These are phyloP conservation scores for Lordiphosa stackelbergi DNA, from an alignment of 1,140 invertebrate species.

Conservation along the genomic window DNA sequence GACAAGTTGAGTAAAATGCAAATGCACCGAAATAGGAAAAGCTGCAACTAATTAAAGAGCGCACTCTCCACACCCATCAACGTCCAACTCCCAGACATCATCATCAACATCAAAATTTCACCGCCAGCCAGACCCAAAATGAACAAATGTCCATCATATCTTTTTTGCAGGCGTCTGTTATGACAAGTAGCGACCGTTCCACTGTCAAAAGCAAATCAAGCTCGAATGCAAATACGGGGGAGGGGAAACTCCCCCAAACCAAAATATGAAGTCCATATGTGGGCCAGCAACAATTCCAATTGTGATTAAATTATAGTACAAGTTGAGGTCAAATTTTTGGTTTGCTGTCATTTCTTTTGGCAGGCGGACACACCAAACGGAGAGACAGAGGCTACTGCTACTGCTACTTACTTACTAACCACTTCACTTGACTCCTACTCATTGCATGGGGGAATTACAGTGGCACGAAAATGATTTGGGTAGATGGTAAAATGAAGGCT, in stretches of 20 bases:
- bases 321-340: conserved; percentile 7
- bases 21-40: conserved; percentile 11
- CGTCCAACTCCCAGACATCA: conserved; percentile 26
- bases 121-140: conserved; percentile 11
- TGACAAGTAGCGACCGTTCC: conserved; percentile 55
- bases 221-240: conserved; percentile 45
- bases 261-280: conserved; percentile 19
- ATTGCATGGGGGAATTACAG: conserved; percentile 9
- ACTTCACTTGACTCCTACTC: conserved; percentile 35
- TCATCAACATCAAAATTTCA: conserved; percentile 44
- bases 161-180: conserved; percentile 28
- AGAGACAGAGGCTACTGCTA: conserved; percentile 44
- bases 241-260: conserved; percentile 10
- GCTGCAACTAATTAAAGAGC: conserved; percentile 51
- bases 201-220: conserved; percentile 40
- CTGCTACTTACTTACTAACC: conserved; percentile 30
- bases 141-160: conserved; percentile 33
- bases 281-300: conserved; percentile 32
- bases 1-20: conserved; percentile 11
- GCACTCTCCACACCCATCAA: conserved; percentile 24
- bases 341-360: conserved; percentile 21
- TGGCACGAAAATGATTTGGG: not conserved
- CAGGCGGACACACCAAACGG: conserved; percentile 22
- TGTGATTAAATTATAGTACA: conserved; percentile 48
- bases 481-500: too few species aligned